phyloP scores from a whole-genome alignment of 1,140 invertebrate species.

The Microplitis demolitor region DNA sequence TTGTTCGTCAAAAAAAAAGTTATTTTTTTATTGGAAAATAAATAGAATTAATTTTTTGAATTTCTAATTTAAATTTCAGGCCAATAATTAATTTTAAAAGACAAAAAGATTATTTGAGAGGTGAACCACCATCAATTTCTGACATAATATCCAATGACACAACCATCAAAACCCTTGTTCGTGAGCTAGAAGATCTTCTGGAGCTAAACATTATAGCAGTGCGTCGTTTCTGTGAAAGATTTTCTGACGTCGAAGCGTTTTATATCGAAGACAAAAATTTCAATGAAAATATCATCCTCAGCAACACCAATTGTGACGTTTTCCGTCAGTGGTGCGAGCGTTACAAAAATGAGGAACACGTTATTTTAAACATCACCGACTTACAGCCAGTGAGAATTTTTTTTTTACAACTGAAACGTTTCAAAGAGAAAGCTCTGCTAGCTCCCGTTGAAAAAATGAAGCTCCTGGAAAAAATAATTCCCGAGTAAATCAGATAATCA shows the following conservation, averaged over 20 bases:
- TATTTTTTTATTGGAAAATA: too few species aligned
- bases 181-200: constrained; percentile 63
- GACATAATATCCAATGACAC: constrained; percentile 71
- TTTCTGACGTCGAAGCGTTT: constrained; percentile 69
- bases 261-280: constrained; percentile 72
- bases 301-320: constrained; percentile 59
- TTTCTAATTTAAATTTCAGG: constrained; percentile 55
- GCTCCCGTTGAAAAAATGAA: constrained; percentile 71
- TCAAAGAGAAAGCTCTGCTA: constrained; percentile 72
- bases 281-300: constrained; percentile 62
- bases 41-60: background rate
- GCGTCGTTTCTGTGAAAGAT: constrained; percentile 69
- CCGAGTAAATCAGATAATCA: constrained; percentile 50
- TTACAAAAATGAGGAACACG: constrained; percentile 66
- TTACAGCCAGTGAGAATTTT: constrained; percentile 71
- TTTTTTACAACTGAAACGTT: constrained; percentile 69
- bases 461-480: constrained; percentile 65
- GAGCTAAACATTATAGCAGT: constrained; percentile 67
- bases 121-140: constrained; percentile 68
- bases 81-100: constrained; percentile 76
- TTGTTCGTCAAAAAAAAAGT: too few species aligned
- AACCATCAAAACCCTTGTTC: constrained; percentile 62
- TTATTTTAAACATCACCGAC: constrained; percentile 67
- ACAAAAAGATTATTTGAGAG: constrained; percentile 69
- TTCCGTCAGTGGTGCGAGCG: constrained; percentile 67